Conservation (phyloP, 1,140 invertebrate genomes). For the Macrobrachium nipponense region DNA sequence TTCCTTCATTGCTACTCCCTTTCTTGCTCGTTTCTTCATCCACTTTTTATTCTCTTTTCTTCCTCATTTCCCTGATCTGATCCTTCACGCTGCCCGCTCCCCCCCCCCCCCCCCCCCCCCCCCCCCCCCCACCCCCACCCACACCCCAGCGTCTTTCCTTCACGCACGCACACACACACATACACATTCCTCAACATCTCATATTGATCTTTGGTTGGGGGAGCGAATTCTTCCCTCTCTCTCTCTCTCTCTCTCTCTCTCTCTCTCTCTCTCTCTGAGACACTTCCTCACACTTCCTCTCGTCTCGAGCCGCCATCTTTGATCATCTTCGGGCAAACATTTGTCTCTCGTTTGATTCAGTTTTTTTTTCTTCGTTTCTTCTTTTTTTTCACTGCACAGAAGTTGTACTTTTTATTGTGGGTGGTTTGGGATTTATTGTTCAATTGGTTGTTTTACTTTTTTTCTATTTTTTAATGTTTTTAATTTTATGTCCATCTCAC, state of each 20-base stretch:
- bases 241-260: constrained; percentile 40
- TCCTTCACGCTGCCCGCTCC: background rate
- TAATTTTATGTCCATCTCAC: too few relatives aligned
- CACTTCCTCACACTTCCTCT: constrained; percentile 7
- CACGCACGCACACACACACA: background rate
- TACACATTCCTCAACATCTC: background rate
- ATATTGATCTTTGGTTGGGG: background rate
- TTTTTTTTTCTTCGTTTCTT: background rate
- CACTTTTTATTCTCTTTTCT: background rate
- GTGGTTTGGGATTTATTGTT: too few relatives aligned
- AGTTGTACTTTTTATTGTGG: too few relatives aligned
- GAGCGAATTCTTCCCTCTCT: background rate
- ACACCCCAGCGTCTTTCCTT: background rate
- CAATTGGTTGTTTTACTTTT: too few relatives aligned
- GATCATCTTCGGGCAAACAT: background rate
- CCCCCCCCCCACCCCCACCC: too few relatives aligned
- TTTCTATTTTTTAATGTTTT: background rate
- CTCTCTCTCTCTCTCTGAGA: constrained; percentile 31
- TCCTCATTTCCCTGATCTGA: background rate
- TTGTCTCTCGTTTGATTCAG: background rate
- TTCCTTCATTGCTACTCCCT: too few relatives aligned
- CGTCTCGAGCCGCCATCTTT: background rate
- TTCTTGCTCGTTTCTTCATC: too few relatives aligned
- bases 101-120: too few relatives aligned
- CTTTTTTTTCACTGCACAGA: too few relatives aligned